phyloP scores from a whole-genome alignment of 2,797 vertebrate genomes.

The Hylomyscus alleni region DNA sequence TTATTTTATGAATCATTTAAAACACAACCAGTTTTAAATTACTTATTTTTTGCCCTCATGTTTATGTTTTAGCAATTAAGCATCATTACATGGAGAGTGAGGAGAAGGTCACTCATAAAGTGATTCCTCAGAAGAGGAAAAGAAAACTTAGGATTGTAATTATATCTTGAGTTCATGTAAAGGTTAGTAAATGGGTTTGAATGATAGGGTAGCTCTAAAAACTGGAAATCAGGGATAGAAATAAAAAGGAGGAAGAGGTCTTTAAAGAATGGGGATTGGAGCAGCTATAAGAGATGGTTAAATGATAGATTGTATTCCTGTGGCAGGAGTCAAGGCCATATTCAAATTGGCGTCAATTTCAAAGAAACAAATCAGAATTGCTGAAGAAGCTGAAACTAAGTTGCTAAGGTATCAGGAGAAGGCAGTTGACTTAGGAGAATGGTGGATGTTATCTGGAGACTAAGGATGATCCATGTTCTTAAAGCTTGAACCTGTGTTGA shows the following conservation, averaged over 20 bases:
- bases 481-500: neutral
- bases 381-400: neutral
- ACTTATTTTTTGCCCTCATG: constrained; percentile 36
- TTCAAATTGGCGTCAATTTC: constrained; percentile 39
- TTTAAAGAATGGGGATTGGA: neutral
- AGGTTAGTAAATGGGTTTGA: constrained; percentile 11
- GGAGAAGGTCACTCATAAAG: constrained; percentile 4
- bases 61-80: constrained; percentile 59
- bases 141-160: constrained; percentile 21
- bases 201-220: constrained; percentile 55
- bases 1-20: constrained; percentile 70
- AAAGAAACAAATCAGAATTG: neutral
- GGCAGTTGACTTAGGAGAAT: neutral
- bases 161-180: constrained; percentile 31
- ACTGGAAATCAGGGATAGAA: constrained; percentile 35
- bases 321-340: neutral
- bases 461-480: neutral
- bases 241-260: constrained; percentile 32
- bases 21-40: constrained; percentile 49
- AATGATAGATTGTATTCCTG: neutral
- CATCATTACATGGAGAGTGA: constrained; percentile 25
- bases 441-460: neutral
- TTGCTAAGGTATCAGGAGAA: neutral
- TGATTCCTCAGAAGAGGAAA: neutral
- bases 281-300: neutral